Evolutionary conservation across 2,797 vertebrate species (phyloP).

Genomic region (Setipinna tenuifilis): DNA sequence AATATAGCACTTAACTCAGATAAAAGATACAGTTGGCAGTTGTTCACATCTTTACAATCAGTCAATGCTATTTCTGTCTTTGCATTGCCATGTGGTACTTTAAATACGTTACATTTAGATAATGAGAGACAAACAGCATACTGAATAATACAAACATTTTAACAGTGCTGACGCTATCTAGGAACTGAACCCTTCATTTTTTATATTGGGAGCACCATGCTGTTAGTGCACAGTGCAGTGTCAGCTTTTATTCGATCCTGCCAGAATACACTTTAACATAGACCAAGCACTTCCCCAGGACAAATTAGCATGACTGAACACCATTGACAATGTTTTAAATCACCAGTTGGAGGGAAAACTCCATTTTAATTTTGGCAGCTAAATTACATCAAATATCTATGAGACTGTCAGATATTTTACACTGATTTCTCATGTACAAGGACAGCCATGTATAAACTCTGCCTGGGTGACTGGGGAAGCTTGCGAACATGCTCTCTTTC

Average conservation of each 20-base stretch:
- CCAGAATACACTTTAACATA: neutral
- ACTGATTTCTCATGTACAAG: slow-evolving; percentile 36
- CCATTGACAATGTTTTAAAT: slow-evolving; percentile 46
- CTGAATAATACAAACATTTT: neutral
- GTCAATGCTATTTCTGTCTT: too few species aligned
- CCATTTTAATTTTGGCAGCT: slow-evolving; percentile 32
- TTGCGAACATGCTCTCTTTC: too few species aligned
- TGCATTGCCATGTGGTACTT: too few species aligned
- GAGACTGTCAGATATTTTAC: slow-evolving; percentile 35
- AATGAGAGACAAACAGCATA: neutral
- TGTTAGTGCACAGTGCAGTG: neutral
- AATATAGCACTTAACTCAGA: too few species aligned
- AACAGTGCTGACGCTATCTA: neutral
- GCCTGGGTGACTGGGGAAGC: too few species aligned
- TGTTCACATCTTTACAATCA: too few species aligned
- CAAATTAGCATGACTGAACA: slow-evolving; percentile 66
- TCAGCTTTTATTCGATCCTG: neutral
- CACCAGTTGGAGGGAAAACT: slow-evolving; percentile 35
- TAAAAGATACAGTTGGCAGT: too few species aligned
- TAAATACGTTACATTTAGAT: too few species aligned
- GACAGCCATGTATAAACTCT: slow-evolving; percentile 37
- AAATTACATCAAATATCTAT: slow-evolving; percentile 3
- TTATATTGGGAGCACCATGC: neutral
- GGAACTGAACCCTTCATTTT: neutral
- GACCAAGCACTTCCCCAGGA: slow-evolving; percentile 44